These are phyloP conservation scores for Drosophila setifemur DNA, from an alignment of 1,140 invertebrate species.

Conservation along the genomic window DNA sequence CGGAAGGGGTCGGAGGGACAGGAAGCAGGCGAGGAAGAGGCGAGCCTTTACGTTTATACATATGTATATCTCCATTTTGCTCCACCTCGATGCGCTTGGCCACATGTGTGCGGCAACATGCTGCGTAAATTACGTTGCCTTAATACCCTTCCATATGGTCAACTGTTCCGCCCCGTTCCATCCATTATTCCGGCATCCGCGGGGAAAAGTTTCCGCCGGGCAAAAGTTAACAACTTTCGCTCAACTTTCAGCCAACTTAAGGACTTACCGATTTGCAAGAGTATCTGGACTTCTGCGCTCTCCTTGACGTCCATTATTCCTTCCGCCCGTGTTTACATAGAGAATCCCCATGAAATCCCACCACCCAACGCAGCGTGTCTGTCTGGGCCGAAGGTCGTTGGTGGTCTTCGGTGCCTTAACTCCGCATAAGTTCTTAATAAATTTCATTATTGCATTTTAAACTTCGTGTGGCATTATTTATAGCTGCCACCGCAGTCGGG, in stretches of 20 bases:
- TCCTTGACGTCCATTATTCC: not conserved
- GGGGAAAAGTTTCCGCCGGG: conserved; percentile 5
- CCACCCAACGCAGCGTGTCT: not conserved
- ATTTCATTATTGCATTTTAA: conserved; percentile 59
- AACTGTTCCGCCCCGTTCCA: conserved; percentile 23
- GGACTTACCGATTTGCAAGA: conserved; percentile 23
- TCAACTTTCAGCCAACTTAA: conserved; percentile 21
- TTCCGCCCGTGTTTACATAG: not conserved
- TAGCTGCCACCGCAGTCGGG: conserved; percentile 15
- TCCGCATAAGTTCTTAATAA: conserved; percentile 59
- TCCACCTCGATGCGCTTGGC: conserved; percentile 36
- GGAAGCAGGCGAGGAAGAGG: conserved; percentile 6
- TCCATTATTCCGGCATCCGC: conserved; percentile 19
- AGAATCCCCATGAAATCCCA: not conserved
- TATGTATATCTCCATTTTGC: not conserved
- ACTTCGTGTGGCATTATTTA: conserved; percentile 48
- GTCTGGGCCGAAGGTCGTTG: conserved; percentile 10
- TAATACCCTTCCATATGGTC: conserved; percentile 50
- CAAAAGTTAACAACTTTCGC: conserved; percentile 32
- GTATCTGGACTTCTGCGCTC: conserved; percentile 36
- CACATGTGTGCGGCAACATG: conserved; percentile 55
- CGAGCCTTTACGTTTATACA: no score
- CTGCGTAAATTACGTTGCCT: conserved; percentile 53
- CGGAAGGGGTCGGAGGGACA: not conserved
- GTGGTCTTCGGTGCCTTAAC: conserved; percentile 43